Evolutionary conservation across 2,888 invertebrate genomes (phyloP), one percentile per base, ranked within the genome.

Genomic region (Perdita meconis): DNA sequence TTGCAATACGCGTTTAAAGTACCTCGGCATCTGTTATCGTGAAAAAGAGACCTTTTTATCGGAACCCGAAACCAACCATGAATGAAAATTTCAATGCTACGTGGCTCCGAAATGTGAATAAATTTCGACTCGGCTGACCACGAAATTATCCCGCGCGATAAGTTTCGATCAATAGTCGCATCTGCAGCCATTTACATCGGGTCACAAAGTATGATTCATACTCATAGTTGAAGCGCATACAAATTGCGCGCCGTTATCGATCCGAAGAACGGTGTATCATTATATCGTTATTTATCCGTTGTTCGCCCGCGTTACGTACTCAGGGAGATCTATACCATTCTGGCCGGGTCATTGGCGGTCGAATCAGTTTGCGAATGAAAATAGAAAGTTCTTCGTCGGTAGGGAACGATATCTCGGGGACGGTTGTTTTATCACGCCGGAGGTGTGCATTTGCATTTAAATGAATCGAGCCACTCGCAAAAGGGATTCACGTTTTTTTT

Each of bases 371-470:
- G 40, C 38, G 40, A 64, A 16, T 5, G 22, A 22, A 34, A n/a
- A 24, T 30, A 55, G 30, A 30, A 6, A 4, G 30, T 30, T 30
- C 30, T 30, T 30, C 2, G 2, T 30, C 3, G 30, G 30, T 4
- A 6, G 30, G 30, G 6, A 30, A 30, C 6, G 3, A 30, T 30
- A 30, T 30, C 30, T 30, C 30, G 10, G 19, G n/a, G 44, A 36
- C 66, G n/a, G 57, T 57, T 66, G 57, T 57, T 66, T 57, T 57
- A 57, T 57, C 65, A 56, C 42, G 8, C 30, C 19, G 8, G 57
- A 67, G 47, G 36, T 36, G 40, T 63, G 70, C 78, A 86, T 86
- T 87, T 86, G 80, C 84, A 87, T 87, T 77, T 81, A 84, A 86
- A 86, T 81, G 84, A 87, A 60, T 60, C 0, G 59, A 42, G 22